Evolutionary conservation across 1,140 invertebrate species (phyloP), one percentile per base, ranked within the genome.

Genomic region (Colletes latitarsis): DNA sequence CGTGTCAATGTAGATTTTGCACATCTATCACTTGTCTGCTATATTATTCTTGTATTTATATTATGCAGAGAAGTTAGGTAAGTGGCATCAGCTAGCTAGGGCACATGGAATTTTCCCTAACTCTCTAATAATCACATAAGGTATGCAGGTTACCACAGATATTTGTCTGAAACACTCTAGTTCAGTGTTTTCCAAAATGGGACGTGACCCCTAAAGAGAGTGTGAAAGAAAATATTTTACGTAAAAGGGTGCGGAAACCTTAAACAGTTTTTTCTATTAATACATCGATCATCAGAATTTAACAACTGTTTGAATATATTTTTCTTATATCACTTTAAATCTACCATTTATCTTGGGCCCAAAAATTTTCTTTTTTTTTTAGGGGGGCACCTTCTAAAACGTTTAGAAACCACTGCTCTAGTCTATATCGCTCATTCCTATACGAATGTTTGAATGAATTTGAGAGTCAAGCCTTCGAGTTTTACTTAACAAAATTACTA

Each of bases 31-130:
- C 68, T 84, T 43, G n/a, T 80, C 39, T 62, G 41, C 62, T 76
- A 82, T 72, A 77, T 78, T 82, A 84, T 81, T 30, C 72, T 75
- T 39, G 76, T 87, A 63, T 64, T 89, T 84, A 88, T 77, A 86
- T 88, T 85, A 88, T 82, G 74, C 74, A 88, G 83, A 89, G 83
- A 87, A 86, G 83, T 88, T 89, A 90, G 84, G 84, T 80, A 66
- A 88, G 85, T 86, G 77, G 77, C 81, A 79, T 84, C 75, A 87
- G 76, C 70, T 86, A 89, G 75, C 74, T 89, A 88, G 79, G 89
- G 82, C 89, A 87, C 82, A 89, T 90, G 89, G 82, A 90, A 88
- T 89, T 85, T 82, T 88, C 82, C 85, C 84, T 85, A 91, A 89
- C 84, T 85, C 83, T 88, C 89, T 88, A 87, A 76, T 83, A 88